phyloP scores from a whole-genome alignment of 2,113 vertebrate genomes.

The Gnathonemus longibarbis region DNA sequence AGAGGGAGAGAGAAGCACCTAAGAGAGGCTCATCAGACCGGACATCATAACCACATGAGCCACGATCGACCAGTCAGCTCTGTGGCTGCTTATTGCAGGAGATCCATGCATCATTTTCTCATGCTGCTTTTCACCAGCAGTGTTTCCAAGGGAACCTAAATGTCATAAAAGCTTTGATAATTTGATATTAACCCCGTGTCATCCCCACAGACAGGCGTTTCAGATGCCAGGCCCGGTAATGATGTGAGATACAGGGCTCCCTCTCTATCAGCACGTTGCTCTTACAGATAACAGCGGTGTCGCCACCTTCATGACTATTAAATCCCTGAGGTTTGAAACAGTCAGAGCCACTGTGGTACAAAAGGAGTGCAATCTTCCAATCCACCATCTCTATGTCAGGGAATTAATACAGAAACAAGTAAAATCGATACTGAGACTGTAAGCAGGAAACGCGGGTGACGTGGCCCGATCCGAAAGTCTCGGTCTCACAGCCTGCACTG shows the following conservation, averaged over 20 bases:
- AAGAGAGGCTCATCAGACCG: slow-evolving; percentile 11
- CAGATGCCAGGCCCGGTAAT: not conserved
- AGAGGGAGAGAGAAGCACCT: not conserved
- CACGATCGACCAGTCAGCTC: not conserved
- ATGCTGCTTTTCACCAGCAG: not conserved
- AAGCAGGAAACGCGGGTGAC: not conserved
- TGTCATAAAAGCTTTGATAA: not conserved
- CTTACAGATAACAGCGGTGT: not conserved
- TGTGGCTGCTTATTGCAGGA: not conserved
- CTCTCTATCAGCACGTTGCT: not conserved
- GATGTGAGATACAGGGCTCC: not conserved
- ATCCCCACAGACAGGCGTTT: not conserved
- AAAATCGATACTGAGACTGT: not conserved
- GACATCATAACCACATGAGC: not conserved
- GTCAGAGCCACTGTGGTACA: not conserved
- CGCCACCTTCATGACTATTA: not conserved
- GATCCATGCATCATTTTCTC: not conserved
- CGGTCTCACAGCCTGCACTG: not conserved
- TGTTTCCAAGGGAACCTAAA: not conserved
- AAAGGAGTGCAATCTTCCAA: not conserved
- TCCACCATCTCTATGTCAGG: not conserved
- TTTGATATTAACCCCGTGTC: not conserved
- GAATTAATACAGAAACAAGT: not conserved
- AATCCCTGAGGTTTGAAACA: not conserved
- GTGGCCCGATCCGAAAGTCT: not conserved